These are phyloP conservation scores for Morphnarchus princeps DNA, from an alignment of 2,113 vertebrate species.

Conservation along the genomic window DNA sequence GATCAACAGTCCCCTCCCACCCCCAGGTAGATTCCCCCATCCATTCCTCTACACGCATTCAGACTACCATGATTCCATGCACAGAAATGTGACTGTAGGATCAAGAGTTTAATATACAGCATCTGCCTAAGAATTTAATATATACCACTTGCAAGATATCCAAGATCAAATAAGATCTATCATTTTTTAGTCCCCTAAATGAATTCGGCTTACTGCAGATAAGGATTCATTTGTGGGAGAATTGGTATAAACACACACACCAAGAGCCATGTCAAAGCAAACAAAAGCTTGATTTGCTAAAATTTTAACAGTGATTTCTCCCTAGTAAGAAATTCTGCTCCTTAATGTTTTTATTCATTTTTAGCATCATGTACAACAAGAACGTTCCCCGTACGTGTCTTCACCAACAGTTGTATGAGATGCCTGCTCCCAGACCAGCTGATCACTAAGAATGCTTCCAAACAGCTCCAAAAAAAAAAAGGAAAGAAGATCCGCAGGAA, in stretches of 20 bases:
- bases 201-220: not conserved
- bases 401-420: not conserved
- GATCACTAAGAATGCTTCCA: not conserved
- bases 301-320: not conserved
- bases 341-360: not conserved
- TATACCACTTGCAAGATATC: not conserved
- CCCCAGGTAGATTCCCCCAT: too few relatives aligned
- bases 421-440: not conserved
- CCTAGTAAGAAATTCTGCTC: not conserved
- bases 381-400: not conserved
- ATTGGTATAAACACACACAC: not conserved
- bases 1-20: not conserved
- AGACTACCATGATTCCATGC: not conserved
- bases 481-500: not conserved
- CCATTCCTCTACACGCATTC: not conserved
- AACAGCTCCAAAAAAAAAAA: not conserved
- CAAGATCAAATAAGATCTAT: not conserved
- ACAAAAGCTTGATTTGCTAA: not conserved
- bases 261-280: rapidly evolving
- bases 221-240: not conserved
- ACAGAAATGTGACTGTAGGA: not conserved
- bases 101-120: not conserved
- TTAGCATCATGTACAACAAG: not conserved
- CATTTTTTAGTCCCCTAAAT: not conserved
- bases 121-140: not conserved